phyloP scores from a whole-genome alignment of 1,140 invertebrate species.

The Camponotus floridanus region DNA sequence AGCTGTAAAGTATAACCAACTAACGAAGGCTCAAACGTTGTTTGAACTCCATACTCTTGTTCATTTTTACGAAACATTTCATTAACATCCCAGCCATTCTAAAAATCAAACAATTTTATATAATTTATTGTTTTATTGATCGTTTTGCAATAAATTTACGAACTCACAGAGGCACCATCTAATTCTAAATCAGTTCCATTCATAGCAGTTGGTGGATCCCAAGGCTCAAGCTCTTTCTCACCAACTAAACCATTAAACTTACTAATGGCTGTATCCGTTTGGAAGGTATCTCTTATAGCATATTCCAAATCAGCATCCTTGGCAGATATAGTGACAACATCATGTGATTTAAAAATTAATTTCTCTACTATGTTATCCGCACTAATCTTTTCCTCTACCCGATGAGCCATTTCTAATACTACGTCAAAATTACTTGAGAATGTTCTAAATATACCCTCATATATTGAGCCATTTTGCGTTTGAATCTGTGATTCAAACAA shows the following conservation, averaged over 20 bases:
- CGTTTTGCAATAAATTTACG: slow-evolving; percentile 28
- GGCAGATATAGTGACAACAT: slow-evolving; percentile 93
- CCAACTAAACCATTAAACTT: slow-evolving; percentile 88
- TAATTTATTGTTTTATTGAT: neutral
- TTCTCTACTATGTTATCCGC: slow-evolving; percentile 92
- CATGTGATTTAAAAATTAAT: slow-evolving; percentile 94
- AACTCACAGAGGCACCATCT: slow-evolving; percentile 87
- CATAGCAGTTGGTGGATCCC: slow-evolving; percentile 90
- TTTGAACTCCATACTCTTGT: slow-evolving; percentile 94
- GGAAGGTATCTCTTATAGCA: slow-evolving; percentile 94
- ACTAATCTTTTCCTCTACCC: slow-evolving; percentile 90
- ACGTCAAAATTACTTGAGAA: slow-evolving; percentile 94
- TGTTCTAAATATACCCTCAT: slow-evolving; percentile 95
- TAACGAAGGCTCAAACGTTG: slow-evolving; percentile 94
- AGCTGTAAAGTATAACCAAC: slow-evolving; percentile 95
- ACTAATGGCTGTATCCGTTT: slow-evolving; percentile 93
- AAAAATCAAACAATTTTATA: slow-evolving; percentile 31
- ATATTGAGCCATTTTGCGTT: slow-evolving; percentile 92
- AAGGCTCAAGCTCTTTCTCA: slow-evolving; percentile 95
- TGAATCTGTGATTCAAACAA: slow-evolving; percentile 86
- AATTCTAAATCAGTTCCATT: slow-evolving; percentile 90
- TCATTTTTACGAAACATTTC: slow-evolving; percentile 98
- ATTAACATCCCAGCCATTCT: slow-evolving; percentile 97
- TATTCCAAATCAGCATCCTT: slow-evolving; percentile 95
- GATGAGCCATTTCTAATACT: slow-evolving; percentile 94